Percentiles rank a stretch among this genome's conserved stretches.
phyloP scores from a whole-genome alignment of 2,888 invertebrate species.

The Opisthograptis luteolata region DNA sequence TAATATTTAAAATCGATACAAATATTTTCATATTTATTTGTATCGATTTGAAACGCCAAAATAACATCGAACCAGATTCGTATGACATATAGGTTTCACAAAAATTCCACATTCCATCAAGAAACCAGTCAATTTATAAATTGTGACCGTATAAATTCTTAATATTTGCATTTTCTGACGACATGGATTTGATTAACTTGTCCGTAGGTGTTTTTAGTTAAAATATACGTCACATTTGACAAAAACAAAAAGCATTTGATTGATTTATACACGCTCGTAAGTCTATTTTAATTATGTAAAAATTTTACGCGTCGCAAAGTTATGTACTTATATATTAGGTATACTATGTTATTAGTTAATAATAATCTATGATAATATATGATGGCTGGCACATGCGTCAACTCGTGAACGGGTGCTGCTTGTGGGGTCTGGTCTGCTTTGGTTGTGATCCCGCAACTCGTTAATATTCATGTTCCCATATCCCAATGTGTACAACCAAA shows the following conservation, averaged over 20 bases:
- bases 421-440: too few relatives aligned
- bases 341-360: not conserved
- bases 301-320: not conserved
- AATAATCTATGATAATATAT: too few relatives aligned
- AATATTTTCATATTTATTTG: too few relatives aligned
- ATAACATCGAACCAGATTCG: conserved; percentile 36
- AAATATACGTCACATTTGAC: conserved; percentile 11
- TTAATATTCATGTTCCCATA: too few relatives aligned
- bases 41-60: conserved; percentile 12
- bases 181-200: conserved; percentile 32
- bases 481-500: too few relatives aligned
- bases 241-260: conserved; percentile 17
- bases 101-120: conserved; percentile 48
- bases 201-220: conserved; percentile 13
- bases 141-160: conserved; percentile 40
- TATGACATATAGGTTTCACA: conserved; percentile 37
- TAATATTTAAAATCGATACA: too few relatives aligned
- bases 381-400: too few relatives aligned
- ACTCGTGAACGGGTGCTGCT: too few relatives aligned
- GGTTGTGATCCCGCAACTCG: too few relatives aligned
- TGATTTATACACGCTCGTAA: conserved; percentile 7
- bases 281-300: conserved; percentile 4
- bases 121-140: conserved; percentile 46
- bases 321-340: not conserved
- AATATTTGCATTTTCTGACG: conserved; percentile 48